phyloP scores from a whole-genome alignment of 2,797 vertebrate species.

The Sciurus vulgaris region DNA sequence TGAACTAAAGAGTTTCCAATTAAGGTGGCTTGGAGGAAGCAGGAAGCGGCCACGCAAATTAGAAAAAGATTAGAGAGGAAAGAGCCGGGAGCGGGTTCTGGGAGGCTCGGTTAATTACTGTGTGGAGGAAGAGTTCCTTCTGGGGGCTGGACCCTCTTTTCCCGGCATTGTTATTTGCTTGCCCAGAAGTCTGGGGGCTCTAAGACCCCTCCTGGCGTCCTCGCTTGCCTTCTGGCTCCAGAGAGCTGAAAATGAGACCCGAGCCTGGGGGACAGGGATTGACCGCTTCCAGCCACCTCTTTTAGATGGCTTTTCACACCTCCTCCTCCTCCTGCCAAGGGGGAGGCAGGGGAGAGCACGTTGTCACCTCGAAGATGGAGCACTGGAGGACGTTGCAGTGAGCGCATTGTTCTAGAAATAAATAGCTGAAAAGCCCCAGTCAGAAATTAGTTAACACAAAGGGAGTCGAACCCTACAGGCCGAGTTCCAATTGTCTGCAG shows the following conservation, averaged over 20 bases:
- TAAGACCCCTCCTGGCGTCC: not conserved
- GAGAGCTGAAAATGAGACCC: constrained; percentile 46
- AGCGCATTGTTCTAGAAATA: constrained; percentile 74
- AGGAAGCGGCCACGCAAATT: constrained; percentile 77
- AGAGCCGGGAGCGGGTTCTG: constrained; percentile 52
- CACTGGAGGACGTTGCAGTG: not conserved
- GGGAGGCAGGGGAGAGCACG: not conserved
- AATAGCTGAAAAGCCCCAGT: constrained; percentile 70
- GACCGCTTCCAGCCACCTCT: constrained; percentile 49
- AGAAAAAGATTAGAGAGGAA: constrained; percentile 53
- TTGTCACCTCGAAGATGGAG: not conserved
- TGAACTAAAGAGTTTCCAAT: constrained; percentile 84
- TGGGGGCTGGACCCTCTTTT: not conserved
- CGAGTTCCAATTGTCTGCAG: constrained; percentile 70
- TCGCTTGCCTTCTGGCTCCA: not conserved
- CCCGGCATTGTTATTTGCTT: constrained; percentile 11
- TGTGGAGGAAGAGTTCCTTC: constrained; percentile 46
- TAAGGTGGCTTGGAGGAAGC: constrained; percentile 84
- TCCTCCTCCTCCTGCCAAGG: not conserved
- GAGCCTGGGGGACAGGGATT: not conserved
- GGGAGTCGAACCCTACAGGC: constrained; percentile 65
- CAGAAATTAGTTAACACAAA: constrained; percentile 79
- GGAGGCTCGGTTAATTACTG: constrained; percentile 80
- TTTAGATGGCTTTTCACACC: constrained; percentile 72
- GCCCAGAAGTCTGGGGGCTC: not conserved